Conservation (phyloP, 92 coral and sea anemone species). For the Ricordea florida region DNA sequence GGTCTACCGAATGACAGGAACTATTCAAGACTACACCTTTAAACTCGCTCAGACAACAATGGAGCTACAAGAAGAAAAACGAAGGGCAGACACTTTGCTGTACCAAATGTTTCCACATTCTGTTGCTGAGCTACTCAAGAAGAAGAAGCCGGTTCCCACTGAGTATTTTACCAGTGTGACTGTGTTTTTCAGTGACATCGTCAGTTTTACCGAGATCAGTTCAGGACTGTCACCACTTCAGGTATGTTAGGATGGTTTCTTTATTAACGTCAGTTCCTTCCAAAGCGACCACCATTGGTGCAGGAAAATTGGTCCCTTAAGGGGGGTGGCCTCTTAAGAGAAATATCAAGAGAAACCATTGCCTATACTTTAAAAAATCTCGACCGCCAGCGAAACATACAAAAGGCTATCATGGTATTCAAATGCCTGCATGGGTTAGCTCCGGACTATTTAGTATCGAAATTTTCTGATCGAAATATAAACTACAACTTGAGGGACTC, state of each 20-base stretch:
- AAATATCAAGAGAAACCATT: no score
- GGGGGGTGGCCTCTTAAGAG: no score
- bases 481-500: no score
- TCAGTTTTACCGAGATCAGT: slow-evolving; percentile 54
- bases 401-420: no score
- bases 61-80: slow-evolving; percentile 15
- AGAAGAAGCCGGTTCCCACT: slow-evolving; percentile 55
- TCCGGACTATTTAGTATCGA: no score
- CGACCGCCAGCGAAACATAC: no score
- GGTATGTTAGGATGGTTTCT: background rate
- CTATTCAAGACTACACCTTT: slow-evolving; percentile 69
- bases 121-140: slow-evolving; percentile 69
- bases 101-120: slow-evolving; percentile 77
- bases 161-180: slow-evolving; percentile 72
- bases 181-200: slow-evolving; percentile 76
- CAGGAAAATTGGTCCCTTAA: no score
- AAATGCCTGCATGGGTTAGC: no score
- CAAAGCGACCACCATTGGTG: no score
- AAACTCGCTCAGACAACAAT: slow-evolving; percentile 18
- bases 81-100: slow-evolving; percentile 48
- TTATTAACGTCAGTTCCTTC: no score
- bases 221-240: slow-evolving; percentile 26
- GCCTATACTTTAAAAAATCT: no score
- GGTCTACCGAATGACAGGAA: slow-evolving; percentile 44
- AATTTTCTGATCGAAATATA: no score